A percentile compares a stretch with the other conserved stretches of the same genome.
These are phyloP conservation scores for Agrochola lota DNA, from an alignment of 2,888 invertebrate genomes.

Conservation along the genomic window DNA sequence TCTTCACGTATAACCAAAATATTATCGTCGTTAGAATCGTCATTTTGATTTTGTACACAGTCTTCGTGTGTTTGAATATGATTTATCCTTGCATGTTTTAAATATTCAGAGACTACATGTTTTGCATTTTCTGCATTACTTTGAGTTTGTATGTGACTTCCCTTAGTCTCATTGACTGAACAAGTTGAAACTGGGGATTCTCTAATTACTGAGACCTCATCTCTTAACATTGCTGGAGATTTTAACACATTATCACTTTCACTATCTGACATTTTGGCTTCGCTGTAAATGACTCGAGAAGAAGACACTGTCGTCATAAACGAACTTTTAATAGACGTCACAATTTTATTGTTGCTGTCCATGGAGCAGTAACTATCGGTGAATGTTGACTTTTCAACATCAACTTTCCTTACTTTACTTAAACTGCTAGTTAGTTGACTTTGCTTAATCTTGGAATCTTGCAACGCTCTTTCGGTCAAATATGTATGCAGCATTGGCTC, in stretches of 20 bases:
- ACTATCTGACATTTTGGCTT: conserved; percentile 68
- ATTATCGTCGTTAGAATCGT: conserved; percentile 78
- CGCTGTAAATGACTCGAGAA: conserved; percentile 65
- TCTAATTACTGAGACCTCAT: conserved; percentile 68
- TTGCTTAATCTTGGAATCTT: conserved; percentile 93
- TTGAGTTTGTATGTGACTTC: conserved; percentile 73
- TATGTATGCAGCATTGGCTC: conserved; percentile 93
- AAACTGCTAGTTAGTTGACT: conserved; percentile 88
- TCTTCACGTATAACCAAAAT: conserved; percentile 80
- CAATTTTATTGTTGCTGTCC: conserved; percentile 68
- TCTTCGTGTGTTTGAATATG: conserved; percentile 84
- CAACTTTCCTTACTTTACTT: conserved; percentile 82
- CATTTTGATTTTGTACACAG: conserved; percentile 75
- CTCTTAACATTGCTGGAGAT: conserved; percentile 68
- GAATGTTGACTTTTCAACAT: conserved; percentile 78
- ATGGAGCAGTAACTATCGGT: conserved; percentile 74
- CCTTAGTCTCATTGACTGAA: conserved; percentile 73
- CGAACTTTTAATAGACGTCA: conserved; percentile 65
- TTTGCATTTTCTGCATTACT: conserved; percentile 90
- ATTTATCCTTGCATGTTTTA: conserved; percentile 91
- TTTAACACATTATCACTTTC: conserved; percentile 69
- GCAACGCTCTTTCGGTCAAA: conserved; percentile 93
- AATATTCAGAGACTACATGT: conserved; percentile 92
- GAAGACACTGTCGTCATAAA: conserved; percentile 67
- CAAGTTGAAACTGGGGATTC: conserved; percentile 65